Evolutionary conservation across 1,140 invertebrate genomes (phyloP).

Genomic region (Hycleus phaleratus): DNA sequence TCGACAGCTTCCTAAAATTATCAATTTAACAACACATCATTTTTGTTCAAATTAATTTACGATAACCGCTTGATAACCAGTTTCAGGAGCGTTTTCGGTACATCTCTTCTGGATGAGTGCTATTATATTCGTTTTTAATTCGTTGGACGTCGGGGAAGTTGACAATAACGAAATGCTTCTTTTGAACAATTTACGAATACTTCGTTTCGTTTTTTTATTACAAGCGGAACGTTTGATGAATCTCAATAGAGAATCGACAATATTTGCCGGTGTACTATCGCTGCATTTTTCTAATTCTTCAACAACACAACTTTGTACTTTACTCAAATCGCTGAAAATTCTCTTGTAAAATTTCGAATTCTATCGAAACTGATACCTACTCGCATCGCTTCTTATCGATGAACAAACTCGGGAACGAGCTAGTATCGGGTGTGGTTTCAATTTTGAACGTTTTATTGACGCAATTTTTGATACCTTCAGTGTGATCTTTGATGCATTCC

Average conservation of each 20-base stretch:
- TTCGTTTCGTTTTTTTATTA: conserved; percentile 3
- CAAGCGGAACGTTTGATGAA: conserved; percentile 39
- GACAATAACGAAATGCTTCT: background rate
- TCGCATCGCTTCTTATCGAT: conserved; percentile 30
- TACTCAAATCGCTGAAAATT: conserved; percentile 48
- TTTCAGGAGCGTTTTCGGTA: background rate
- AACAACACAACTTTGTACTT: conserved; percentile 60
- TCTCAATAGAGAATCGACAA: conserved; percentile 66
- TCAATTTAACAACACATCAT: background rate
- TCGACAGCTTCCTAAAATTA: background rate
- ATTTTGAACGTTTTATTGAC: conserved; percentile 28
- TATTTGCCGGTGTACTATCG: conserved; percentile 69
- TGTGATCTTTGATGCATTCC: conserved; percentile 24
- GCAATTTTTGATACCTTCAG: conserved; percentile 26
- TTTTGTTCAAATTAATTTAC: background rate
- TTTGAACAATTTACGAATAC: conserved; percentile 1
- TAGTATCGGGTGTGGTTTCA: conserved; percentile 6
- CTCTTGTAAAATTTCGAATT: background rate
- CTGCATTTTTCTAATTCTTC: conserved; percentile 56
- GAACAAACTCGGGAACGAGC: conserved; percentile 11
- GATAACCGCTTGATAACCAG: background rate
- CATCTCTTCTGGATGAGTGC: background rate
- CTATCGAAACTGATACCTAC: conserved; percentile 18
- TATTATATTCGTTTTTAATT: background rate
- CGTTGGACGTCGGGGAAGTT: background rate